Conservation (phyloP, 2,113 vertebrate species). For the Alectura lathami region DNA sequence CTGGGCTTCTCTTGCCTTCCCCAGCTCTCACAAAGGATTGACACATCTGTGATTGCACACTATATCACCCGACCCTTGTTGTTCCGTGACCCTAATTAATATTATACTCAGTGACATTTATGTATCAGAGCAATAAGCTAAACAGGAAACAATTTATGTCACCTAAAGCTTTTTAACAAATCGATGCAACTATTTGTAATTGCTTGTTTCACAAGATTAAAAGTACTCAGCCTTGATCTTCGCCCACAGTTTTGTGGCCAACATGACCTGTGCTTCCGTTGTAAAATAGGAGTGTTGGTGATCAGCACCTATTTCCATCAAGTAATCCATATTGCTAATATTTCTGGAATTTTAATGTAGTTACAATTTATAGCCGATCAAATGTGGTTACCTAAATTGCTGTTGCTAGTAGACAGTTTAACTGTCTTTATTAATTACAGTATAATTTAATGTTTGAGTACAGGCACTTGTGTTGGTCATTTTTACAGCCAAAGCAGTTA, state of each 20-base stretch:
- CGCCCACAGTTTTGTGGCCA: conserved; percentile 91
- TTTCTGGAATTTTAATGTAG: conserved; percentile 98
- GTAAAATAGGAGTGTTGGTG: conserved; percentile 79
- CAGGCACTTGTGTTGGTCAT: conserved; percentile 84
- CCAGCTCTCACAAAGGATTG: conserved; percentile 70
- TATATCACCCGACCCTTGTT: conserved; percentile 85
- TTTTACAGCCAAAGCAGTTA: conserved; percentile 83
- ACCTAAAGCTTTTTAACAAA: conserved; percentile 99
- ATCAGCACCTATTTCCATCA: conserved; percentile 91
- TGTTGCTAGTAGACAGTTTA: conserved; percentile 97
- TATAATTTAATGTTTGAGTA: conserved; percentile 93
- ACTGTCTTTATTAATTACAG: conserved; percentile 99
- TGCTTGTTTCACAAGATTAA: conserved; percentile 99
- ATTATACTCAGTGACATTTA: conserved; percentile 90
- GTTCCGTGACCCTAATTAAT: conserved; percentile 92
- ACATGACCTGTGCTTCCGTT: conserved; percentile 87
- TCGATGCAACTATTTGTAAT: conserved; percentile 99
- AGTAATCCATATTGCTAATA: conserved; percentile 96
- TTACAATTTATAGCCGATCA: conserved; percentile 98
- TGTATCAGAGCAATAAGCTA: conserved; percentile 93
- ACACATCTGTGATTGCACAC: conserved; percentile 77
- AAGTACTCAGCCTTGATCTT: conserved; percentile 96
- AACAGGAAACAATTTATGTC: conserved; percentile 99
- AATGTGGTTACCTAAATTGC: conserved; percentile 99
- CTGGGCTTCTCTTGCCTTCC: neutral